Evolutionary conservation across 1,140 invertebrate species (phyloP), one percentile per base, ranked within the genome.

Genomic region (Megathymus violae): DNA sequence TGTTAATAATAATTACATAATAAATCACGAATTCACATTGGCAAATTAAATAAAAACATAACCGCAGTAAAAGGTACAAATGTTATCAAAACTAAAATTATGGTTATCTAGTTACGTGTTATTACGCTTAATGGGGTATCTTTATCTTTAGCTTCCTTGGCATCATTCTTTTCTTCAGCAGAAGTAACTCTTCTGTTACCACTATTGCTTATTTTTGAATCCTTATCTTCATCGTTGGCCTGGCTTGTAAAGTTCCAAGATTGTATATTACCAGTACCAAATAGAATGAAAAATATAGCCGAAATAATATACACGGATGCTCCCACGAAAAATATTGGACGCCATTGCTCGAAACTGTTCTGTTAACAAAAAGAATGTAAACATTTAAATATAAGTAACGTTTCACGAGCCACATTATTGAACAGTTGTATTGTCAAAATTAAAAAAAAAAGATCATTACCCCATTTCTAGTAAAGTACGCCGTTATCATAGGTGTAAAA

Each of bases 321-420:
- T 6, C 95, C 95, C 19, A 96, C 93, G 77, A 94, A 95, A 76
- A 97, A 97, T 46, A 97, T 94, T 36, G 93, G 92, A 41, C 94
- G 93, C 96, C 96, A 97, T 67, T 95, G 93, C 54, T 94, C 93
- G 31, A 95, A 91, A 1, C 94, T 94, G 80, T 95, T 94, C 95
- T 97, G 83, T 69, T 91, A 76, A 56, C 4, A 34, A 48, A 62
- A 16, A 61, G 27, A 38, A 58, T 34, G 48, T 66, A 69, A 22
- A 22, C n/a, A n/a, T n/a, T n/a, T n/a, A n/a, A n/a, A n/a, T n/a
- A n/a, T n/a, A n/a, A n/a, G n/a, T n/a, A n/a, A n/a, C n/a, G n/a
- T n/a, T n/a, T n/a, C n/a, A n/a, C n/a, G n/a, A n/a, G n/a, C n/a
- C n/a, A n/a, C n/a, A n/a, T n/a, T n/a, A n/a, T n/a, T n/a, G n/a